Base-by-base conservation (phyloP, 2,888 invertebrate genomes). In the Dolichomitus sp. region DNA sequence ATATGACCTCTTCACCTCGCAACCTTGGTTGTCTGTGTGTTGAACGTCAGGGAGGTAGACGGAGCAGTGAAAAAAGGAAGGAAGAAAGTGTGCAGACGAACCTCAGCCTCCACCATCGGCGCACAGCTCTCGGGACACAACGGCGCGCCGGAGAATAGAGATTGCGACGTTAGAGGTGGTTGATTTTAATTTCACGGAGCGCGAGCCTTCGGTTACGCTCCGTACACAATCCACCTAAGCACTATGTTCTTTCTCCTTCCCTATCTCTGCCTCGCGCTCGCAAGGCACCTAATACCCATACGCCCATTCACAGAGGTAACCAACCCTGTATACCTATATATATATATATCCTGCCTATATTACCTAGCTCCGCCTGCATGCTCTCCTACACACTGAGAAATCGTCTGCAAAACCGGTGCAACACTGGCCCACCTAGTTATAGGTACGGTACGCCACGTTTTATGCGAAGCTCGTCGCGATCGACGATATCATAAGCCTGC, bases 111-210 rank as follows among this genome's bases (percentile, higher is more conserved):
- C 23, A 45, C 66, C 33, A 30, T 69, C 52, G 14, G 19, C 33
- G 33, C 30, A 30, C 59, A 9, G 66, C 45, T 85, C 86, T 86
- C 83, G 45, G 70, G 65, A 80, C 50, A 80, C 50, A 45, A 30
- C 54, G 65, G 65, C 57, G 48, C 63, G 66, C 48, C 37, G 84
- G 80, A 86, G 88, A 89, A 89, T 88, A 88, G 91, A 91, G 90
- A 92, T 91, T 90, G 91, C 90, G 80, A 88, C 89, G 91, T 90
- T 91, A 88, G 89, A 92, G 91, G 90, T 92, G 93, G 92, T 92
- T 92, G 92, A 92, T 92, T 93, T 93, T 93, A 93, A 93, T 93
- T 93, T 93, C 93, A 93, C 93, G 93, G 93, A 89, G 91, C 89
- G 88, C 92, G 92, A 92, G 90, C 88, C 91, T 91, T 92, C 90